These are phyloP conservation scores for Erebia palarica DNA, from an alignment of 2,888 invertebrate species.

Conservation along the genomic window DNA sequence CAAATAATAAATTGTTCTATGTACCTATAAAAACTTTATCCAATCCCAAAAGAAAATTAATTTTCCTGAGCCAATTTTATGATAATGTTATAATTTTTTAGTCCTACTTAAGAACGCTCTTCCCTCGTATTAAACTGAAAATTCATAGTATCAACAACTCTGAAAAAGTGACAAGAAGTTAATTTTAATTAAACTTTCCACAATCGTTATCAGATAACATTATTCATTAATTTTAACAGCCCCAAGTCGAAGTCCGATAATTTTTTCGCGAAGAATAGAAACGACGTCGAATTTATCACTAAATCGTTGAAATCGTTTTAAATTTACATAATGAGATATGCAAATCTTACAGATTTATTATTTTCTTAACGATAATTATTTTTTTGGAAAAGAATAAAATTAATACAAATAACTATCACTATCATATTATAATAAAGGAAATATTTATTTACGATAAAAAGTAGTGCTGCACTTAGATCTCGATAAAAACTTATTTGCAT, in stretches of 20 bases:
- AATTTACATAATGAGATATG: slow-evolving; percentile 73
- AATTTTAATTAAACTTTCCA: slow-evolving; percentile 80
- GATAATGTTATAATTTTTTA: slow-evolving; percentile 52
- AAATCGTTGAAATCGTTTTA: slow-evolving; percentile 76
- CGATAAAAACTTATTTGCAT: too few species aligned
- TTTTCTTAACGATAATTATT: slow-evolving; percentile 67
- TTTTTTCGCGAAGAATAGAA: slow-evolving; percentile 76
- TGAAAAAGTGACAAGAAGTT: slow-evolving; percentile 62
- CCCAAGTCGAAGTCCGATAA: slow-evolving; percentile 75
- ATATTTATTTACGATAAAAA: too few species aligned
- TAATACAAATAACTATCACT: neutral
- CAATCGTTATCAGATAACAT: slow-evolving; percentile 81
- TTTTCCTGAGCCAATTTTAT: slow-evolving; percentile 38
- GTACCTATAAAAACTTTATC: neutral
- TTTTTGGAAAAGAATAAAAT: slow-evolving; percentile 45
- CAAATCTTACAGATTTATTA: slow-evolving; percentile 76
- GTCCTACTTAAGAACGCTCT: slow-evolving; percentile 61
- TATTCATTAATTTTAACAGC: slow-evolving; percentile 81
- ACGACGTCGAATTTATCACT: slow-evolving; percentile 78
- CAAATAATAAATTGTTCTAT: slow-evolving; percentile 1
- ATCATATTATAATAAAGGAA: too few species aligned
- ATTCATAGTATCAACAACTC: slow-evolving; percentile 73
- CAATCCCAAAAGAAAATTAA: slow-evolving; percentile 35
- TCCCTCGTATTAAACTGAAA: slow-evolving; percentile 67
- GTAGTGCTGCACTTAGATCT: too few species aligned